Base-by-base conservation (phyloP, 2,797 vertebrate species). In the Cuculus canorus region DNA sequence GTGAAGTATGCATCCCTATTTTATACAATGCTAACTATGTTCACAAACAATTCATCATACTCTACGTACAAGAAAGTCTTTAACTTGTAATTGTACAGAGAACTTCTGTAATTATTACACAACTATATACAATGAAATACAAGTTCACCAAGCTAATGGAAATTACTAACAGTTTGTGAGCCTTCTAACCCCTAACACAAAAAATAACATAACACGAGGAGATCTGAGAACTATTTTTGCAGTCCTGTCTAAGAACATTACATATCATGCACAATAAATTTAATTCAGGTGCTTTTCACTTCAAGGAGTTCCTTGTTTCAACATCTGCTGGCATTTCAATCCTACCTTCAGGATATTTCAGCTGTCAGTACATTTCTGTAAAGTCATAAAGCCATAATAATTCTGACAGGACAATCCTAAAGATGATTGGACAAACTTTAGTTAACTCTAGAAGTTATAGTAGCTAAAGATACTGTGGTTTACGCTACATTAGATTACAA, bases 341-440 rank as follows among this genome's bases (percentile, higher is more conserved):
- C 91, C 64, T 92, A 93, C 93, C 89, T 95, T 95, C 80, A 96
- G 93, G 94, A 91, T 92, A 96, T 97, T 95, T 96, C 80, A 95
- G 88, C 82, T 95, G 96, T 81, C 93, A 96, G 76, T 95, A 84
- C 59, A 43, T 91, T 87, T 94, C 88, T 92, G 61, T 92, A 73
- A 90, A 87, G 66, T 88, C 86, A 61, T 53, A 96, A 95, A 85
- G 32, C 80, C 70, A 19, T 80, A 94, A 91, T 61, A 90, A 83
- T 93, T 96, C 87, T 94, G 95, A 94, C 88, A 97, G 41, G 72
- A 77, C 78, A 94, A 94, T 86, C 75, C 79, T 93, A 82, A 93
- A 71, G 48, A 92, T 53, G 84, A 92, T 86, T 76, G 93, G 48
- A 88, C 50, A 95, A 95, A 86, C 75, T 95, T 93, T 11, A 59